A percentile compares a stretch with the other conserved stretches of the same genome.
Evolutionary conservation across 2,888 invertebrate genomes (phyloP).

Genomic region (Isoperla grammatica): DNA sequence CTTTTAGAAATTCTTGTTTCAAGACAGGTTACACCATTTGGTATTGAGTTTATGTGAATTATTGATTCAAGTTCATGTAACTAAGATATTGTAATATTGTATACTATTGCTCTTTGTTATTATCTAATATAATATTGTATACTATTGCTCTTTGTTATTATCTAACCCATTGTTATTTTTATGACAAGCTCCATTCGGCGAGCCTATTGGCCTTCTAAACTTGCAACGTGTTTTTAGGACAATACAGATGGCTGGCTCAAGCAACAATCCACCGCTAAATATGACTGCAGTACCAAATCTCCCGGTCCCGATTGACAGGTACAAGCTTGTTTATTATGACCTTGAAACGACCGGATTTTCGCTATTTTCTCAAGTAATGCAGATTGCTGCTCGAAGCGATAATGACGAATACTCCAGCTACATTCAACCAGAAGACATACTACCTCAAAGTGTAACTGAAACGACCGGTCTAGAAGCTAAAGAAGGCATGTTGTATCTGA

Average conservation of each 20-base stretch:
- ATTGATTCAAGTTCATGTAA: too few relatives aligned
- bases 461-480: background rate
- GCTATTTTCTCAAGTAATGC: background rate
- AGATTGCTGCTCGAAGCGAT: background rate
- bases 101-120: too few relatives aligned
- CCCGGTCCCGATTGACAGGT: background rate
- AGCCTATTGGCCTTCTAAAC: too few relatives aligned
- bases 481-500: background rate
- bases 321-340: background rate
- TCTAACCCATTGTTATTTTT: too few relatives aligned
- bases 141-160: too few relatives aligned
- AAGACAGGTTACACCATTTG: too few relatives aligned
- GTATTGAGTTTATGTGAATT: too few relatives aligned
- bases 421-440: conserved; percentile 1
- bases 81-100: too few relatives aligned
- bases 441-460: conserved; percentile 1
- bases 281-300: background rate
- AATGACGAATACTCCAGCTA: background rate
- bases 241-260: background rate
- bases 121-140: too few relatives aligned
- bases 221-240: too few relatives aligned
- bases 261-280: background rate
- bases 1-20: too few relatives aligned
- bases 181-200: too few relatives aligned
- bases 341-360: background rate